Evolutionary conservation across 92 coral and sea anemone species (phyloP).

Genomic region (Porites cylindrica): DNA sequence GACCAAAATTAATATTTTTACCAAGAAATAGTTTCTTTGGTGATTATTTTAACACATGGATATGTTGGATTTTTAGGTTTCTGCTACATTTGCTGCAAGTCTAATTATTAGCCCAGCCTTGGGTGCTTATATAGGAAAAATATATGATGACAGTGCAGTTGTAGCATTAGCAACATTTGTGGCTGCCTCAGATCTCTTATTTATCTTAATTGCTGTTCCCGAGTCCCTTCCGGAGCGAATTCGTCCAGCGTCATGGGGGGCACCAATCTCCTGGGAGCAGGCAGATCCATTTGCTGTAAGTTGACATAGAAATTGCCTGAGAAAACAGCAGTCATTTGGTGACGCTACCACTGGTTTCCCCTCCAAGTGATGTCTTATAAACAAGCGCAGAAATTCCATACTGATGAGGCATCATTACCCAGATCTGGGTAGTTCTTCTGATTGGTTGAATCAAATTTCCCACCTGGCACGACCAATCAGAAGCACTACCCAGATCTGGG

Average conservation of each 20-base stretch:
- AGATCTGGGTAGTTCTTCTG: no score
- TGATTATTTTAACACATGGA: background rate
- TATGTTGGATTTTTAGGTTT: slow-evolving; percentile 71
- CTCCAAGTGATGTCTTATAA: no score
- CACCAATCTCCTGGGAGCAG: slow-evolving; percentile 99
- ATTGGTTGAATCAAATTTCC: no score
- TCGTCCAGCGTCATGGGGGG: slow-evolving; percentile 99
- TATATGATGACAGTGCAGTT: slow-evolving; percentile 91
- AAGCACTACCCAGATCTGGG: no score
- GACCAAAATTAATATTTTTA: no score
- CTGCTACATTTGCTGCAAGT: slow-evolving; percentile 99
- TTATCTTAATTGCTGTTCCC: slow-evolving; percentile 91
- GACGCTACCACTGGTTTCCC: no score
- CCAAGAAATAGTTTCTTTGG: no score
- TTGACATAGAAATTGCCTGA: background rate
- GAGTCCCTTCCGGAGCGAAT: slow-evolving; percentile 98
- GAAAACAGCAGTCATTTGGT: no score
- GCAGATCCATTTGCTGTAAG: slow-evolving; percentile 97
- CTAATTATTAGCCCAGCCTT: slow-evolving; percentile 97
- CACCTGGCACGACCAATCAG: no score
- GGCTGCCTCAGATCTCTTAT: slow-evolving; percentile 88
- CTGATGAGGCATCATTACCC: no score
- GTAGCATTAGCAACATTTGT: slow-evolving; percentile 96
- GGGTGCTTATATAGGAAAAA: slow-evolving; percentile 86
- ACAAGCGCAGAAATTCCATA: no score